Percentiles rank a stretch among this genome's conserved stretches.
Conservation (phyloP, 1,140 invertebrate species). For the Lucilia cuprina region DNA sequence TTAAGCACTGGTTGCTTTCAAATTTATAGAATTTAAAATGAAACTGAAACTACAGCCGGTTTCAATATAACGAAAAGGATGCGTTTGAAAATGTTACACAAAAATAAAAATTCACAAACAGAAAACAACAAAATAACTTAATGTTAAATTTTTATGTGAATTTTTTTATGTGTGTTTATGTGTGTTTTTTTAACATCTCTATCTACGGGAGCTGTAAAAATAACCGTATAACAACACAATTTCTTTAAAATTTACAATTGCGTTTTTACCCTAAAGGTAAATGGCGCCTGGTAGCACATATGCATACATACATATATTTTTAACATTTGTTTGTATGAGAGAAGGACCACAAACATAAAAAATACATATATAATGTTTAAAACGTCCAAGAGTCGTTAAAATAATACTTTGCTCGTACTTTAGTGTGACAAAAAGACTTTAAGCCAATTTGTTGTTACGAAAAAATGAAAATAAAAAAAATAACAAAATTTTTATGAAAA, state of each 20-base stretch:
- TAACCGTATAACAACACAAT: not conserved
- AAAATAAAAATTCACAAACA: no score
- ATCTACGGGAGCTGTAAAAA: not conserved
- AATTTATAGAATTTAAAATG: conserved; percentile 32
- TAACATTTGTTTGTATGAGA: no score
- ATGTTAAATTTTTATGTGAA: not conserved
- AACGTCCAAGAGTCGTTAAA: no score
- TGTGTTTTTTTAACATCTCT: not conserved
- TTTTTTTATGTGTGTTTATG: not conserved
- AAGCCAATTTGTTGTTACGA: no score
- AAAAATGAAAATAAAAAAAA: no score
- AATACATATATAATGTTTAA: no score
- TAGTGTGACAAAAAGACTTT: no score
- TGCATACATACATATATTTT: not conserved
- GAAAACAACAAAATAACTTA: not conserved
- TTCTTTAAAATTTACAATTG: not conserved
- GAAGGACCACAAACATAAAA: no score
- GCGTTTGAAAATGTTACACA: not conserved
- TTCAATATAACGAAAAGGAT: not conserved
- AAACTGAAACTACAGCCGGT: not conserved
- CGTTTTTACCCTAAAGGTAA: conserved; percentile 14
- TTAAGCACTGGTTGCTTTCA: conserved; percentile 24
- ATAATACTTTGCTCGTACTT: no score
- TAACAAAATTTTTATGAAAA: no score
- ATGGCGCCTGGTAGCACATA: conserved; percentile 20